Base-by-base conservation (phyloP, 1,140 invertebrate genomes). In the Lepidostoma basale region DNA sequence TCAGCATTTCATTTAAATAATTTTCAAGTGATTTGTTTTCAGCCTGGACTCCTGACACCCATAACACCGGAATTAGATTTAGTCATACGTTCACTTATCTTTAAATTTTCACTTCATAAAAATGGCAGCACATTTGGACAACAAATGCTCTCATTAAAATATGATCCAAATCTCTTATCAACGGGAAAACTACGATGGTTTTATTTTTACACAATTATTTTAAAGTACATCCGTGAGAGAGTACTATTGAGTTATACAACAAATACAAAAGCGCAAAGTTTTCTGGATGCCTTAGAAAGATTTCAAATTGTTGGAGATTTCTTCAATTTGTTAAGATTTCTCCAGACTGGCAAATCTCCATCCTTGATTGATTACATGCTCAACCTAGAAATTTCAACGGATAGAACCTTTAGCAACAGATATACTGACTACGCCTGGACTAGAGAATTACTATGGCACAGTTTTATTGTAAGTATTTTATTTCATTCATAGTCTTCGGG, bases 381-480 rank as follows among this genome's bases (percentile, higher is more conserved):
- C 60, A 83, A 75, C 36, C 83, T 76, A 75, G 82, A 78, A 80
- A 82, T 77, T 75, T 82, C 68, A 75, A 86, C 75, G 64, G 83
- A 77, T 62, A 81, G 76, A 73, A 77, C 75, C 74, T 82, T 76
- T 72, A 82, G 75, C 74, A 82, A 76, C 75, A 84, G 78, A 77
- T 80, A 78, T 74, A 86, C 74, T 79, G 87, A 75, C 84, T 88
- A 82, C 76, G 84, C 76, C 79, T 87, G 88, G 82, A 88, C 87
- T 12, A 78, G 88, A 64, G 88, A 89, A 78, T 71, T 89, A 28
- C 76, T 89, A 10, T 89, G 88, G 88, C 85, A 88, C 75, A 87
- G 87, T 73, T 87, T 88, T 75, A 87, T 88, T 78, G 88, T 88
- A 78, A 82, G 84, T 78, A 62, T 2, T 42, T 20, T 54, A 28